Percentiles rank a stretch among this genome's conserved stretches.
Evolutionary conservation across 2,888 invertebrate species (phyloP).

Genomic region (Agriopis leucophaearia): DNA sequence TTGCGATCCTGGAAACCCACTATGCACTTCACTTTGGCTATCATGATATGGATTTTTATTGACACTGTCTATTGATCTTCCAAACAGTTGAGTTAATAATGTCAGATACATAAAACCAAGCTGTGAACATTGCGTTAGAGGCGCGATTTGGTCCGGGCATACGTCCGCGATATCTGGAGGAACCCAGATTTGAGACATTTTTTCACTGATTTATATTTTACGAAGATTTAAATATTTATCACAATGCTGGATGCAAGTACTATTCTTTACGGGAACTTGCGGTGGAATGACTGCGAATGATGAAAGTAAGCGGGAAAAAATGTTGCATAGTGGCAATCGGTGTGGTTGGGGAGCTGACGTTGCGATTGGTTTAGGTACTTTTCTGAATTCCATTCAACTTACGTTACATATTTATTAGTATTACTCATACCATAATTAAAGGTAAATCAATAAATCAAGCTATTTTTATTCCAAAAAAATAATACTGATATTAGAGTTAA

Average conservation of each 20-base stretch:
- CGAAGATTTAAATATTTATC: neutral
- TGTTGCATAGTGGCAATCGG: constrained; percentile 9
- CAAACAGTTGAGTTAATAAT: constrained; percentile 85
- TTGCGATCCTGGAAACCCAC: constrained; percentile 30
- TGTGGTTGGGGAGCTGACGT: constrained; percentile 20
- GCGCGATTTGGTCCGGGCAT: constrained; percentile 83
- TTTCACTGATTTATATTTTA: neutral
- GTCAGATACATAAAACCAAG: constrained; percentile 87
- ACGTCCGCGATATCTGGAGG: constrained; percentile 85
- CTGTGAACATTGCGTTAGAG: constrained; percentile 86
- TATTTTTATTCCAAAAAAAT: too few species aligned
- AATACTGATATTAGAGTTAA: too few species aligned
- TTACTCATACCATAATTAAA: too few species aligned
- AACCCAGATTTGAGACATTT: constrained; percentile 76
- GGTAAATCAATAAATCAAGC: too few species aligned
- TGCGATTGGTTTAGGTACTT: neutral
- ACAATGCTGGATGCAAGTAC: constrained; percentile 28
- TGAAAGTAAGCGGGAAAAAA: constrained; percentile 46
- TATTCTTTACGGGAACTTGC: constrained; percentile 31
- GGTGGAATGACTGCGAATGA: constrained; percentile 32
- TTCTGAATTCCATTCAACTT: neutral
- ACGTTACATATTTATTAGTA: neutral
- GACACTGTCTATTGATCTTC: constrained; percentile 77
- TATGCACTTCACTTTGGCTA: constrained; percentile 33
- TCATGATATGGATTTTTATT: constrained; percentile 47